Base-by-base conservation (phyloP, 1,140 invertebrate genomes). In the Heliconius congener region DNA sequence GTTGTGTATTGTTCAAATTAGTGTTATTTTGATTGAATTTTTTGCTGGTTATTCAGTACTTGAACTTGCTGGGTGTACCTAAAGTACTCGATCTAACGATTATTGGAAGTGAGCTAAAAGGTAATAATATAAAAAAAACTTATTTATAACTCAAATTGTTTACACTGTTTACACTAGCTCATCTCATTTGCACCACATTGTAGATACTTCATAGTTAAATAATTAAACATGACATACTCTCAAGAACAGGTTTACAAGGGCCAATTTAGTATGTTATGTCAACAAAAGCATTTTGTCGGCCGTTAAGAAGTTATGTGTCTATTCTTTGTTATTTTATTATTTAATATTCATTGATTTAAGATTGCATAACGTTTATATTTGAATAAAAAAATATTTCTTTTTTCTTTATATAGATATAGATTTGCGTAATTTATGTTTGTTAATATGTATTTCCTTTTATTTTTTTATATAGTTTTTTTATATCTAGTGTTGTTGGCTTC, bases 261-360 rank as follows among this genome's bases (percentile, higher is more conserved):
- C 70, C 70, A 23, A 34, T 60, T 8, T 42, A 42, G 18, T 42
- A 66, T 76, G 66, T 23, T 23, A 23, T 70, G 19, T 74, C 57
- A 60, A 74, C n/a, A 76, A 55, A 75, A 75, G 57, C 55, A 23
- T 50, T 39, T 39, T 57, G 55, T n/a, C n/a, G 55, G n/a, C n/a
- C 55, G 23, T 57, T 57, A 57, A 57, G n/a, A 57, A 57, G 19
- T 57, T 23, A 23, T 9, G 55, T 23, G 23, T 23, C 23, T 23
- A 23, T 23, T 23, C 23, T 23, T 23, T 23, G 23, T 23, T 23
- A 23, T 23, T 23, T 23, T 23, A 23, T 23, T 23, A 23, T 23
- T 57, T 57, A 57, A n/a, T 57, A 57, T n/a, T 57, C 3, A 57
- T 57, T 57, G 8, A n/a, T 57, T 57, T 8, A 57, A 57, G 55